Percentiles rank a stretch among this genome's conserved stretches.
Conservation (phyloP, 2,888 invertebrate species). For the Thalpophila matura region DNA sequence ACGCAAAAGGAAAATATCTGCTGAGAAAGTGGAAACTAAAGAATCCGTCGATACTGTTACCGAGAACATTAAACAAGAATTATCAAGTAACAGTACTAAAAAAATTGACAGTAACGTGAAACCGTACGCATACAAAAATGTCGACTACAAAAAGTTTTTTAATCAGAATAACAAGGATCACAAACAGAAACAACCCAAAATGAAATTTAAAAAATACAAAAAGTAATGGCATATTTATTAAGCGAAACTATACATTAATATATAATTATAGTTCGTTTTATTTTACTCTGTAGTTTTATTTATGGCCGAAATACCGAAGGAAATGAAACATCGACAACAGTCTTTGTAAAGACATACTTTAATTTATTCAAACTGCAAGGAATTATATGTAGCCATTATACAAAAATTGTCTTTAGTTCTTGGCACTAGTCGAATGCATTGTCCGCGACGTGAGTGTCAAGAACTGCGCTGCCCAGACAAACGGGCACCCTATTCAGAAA, state of each 20-base stretch:
- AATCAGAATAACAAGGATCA: conserved; percentile 72
- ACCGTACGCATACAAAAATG: conserved; percentile 74
- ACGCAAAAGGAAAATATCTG: conserved; percentile 73
- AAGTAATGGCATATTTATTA: conserved; percentile 66
- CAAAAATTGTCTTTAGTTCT: conserved; percentile 42
- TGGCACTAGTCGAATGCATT: conserved; percentile 59
- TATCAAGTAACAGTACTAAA: conserved; percentile 51
- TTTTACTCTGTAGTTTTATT: conserved; percentile 60
- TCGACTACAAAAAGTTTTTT: conserved; percentile 79
- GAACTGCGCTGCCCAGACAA: conserved; percentile 17
- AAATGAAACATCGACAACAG: conserved; percentile 37
- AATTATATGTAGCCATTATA: conserved; percentile 45
- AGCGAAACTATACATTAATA: conserved; percentile 71
- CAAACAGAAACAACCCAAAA: conserved; percentile 76
- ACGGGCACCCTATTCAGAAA: conserved; percentile 73
- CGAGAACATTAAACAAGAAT: conserved; percentile 56
- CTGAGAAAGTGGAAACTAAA: conserved; percentile 62
- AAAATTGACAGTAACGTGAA: conserved; percentile 61
- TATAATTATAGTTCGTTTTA: conserved; percentile 67
- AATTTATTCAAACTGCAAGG: conserved; percentile 30
- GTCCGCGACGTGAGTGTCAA: conserved; percentile 53
- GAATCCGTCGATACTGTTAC: conserved; percentile 38
- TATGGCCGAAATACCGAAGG: background rate
- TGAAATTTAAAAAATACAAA: conserved; percentile 78
- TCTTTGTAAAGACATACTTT: conserved; percentile 33